phyloP scores from a whole-genome alignment of 2,797 vertebrate genomes.

The Notolepis coatsorum region DNA sequence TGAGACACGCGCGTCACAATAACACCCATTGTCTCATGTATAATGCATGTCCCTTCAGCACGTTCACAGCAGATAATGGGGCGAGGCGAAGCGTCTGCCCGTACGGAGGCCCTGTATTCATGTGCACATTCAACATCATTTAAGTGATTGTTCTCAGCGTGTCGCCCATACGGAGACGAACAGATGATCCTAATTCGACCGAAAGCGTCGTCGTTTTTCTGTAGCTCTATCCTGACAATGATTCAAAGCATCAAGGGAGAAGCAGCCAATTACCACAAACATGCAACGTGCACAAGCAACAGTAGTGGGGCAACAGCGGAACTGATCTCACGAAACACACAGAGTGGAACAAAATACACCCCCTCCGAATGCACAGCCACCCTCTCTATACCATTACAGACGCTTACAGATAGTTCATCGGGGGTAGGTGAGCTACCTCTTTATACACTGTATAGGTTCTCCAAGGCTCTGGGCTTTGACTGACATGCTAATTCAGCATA shows the following conservation, averaged over 20 bases:
- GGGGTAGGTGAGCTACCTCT: constrained; percentile 15
- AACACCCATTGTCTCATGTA: constrained; percentile 66
- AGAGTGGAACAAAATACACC: not conserved
- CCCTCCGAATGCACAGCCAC: not conserved
- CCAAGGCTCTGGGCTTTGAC: constrained; percentile 20
- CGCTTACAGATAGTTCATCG: constrained; percentile 5
- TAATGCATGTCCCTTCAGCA: constrained; percentile 73
- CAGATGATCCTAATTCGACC: constrained; percentile 32
- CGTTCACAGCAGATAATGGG: constrained; percentile 62
- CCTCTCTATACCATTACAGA: not conserved
- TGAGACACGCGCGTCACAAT: constrained; percentile 48
- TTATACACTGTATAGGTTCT: constrained; percentile 16
- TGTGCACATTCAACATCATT: constrained; percentile 48
- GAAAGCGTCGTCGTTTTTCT: constrained; percentile 22
- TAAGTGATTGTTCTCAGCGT: constrained; percentile 36
- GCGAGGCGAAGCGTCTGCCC: constrained; percentile 42
- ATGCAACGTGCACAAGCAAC: constrained; percentile 1
- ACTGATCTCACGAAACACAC: not conserved
- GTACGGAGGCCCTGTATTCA: constrained; percentile 41
- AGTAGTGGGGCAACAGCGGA: not conserved
- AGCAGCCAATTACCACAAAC: constrained; percentile 8
- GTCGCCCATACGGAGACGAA: constrained; percentile 20
- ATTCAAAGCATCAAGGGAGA: constrained; percentile 24
- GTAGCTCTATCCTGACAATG: not conserved
- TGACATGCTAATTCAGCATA: constrained; percentile 55